phyloP scores from a whole-genome alignment of 2,797 vertebrate genomes.

The Cottoperca gobio region DNA sequence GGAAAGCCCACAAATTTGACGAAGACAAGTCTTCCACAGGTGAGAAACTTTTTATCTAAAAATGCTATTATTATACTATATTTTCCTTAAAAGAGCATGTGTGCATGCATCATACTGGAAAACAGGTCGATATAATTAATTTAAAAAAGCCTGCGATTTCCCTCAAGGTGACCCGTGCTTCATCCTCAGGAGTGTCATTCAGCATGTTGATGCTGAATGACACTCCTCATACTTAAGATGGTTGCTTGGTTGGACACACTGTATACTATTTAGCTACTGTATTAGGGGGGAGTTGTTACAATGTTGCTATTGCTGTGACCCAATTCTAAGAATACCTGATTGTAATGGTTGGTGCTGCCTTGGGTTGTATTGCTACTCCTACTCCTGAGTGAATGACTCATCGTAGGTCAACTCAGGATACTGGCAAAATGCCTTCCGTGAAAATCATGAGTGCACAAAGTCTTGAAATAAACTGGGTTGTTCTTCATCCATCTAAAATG shows the following conservation, averaged over 20 bases:
- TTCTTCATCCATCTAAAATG: slow-evolving; percentile 1
- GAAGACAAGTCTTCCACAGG: slow-evolving; percentile 60
- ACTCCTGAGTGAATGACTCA: slow-evolving; percentile 12
- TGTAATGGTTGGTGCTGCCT: slow-evolving; percentile 7
- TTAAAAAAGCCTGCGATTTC: neutral
- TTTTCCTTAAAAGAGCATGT: neutral
- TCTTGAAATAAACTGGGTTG: slow-evolving; percentile 16
- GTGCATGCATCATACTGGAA: neutral
- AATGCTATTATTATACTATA: neutral
- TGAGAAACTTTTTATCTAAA: slow-evolving; percentile 51
- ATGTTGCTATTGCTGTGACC: slow-evolving; percentile 33
- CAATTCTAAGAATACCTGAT: slow-evolving; percentile 36
- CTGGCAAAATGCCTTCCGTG: slow-evolving; percentile 20
- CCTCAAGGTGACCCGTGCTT: slow-evolving; percentile 1
- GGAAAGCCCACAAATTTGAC: slow-evolving; percentile 20
- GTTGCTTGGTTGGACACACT: slow-evolving; percentile 2
- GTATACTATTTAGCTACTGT: neutral
- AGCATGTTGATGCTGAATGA: neutral
- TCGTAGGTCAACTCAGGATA: slow-evolving; percentile 45
- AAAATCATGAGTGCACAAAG: slow-evolving; percentile 39
- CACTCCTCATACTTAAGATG: neutral
- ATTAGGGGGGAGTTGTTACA: neutral
- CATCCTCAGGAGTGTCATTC: neutral
- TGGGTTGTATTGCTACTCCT: slow-evolving; percentile 28
- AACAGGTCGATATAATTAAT: neutral